Evolutionary conservation across 2,113 vertebrate species (phyloP).

Genomic region (Andinoacara biseriatus): DNA sequence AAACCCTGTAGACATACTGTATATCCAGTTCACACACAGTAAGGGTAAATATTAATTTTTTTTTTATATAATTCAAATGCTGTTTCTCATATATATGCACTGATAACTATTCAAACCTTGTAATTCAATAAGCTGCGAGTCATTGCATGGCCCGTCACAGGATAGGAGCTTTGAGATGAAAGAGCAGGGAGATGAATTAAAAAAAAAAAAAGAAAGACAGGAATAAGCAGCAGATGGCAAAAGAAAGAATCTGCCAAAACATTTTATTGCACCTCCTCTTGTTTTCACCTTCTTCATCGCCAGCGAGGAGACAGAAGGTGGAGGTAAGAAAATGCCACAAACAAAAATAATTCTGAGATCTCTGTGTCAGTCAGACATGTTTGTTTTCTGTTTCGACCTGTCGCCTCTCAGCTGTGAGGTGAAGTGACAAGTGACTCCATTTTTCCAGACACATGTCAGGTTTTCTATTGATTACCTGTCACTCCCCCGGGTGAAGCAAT

Average conservation of each 20-base stretch:
- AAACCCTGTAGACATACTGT: not conserved
- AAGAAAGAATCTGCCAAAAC: constrained; percentile 43
- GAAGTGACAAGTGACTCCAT: not conserved
- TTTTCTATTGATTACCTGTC: constrained; percentile 6
- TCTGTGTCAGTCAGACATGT: constrained; percentile 2
- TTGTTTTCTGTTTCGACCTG: not conserved
- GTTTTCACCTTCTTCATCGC: constrained; percentile 22
- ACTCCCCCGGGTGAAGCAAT: not conserved
- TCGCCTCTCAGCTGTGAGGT: constrained; percentile 4
- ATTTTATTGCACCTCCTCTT: constrained; percentile 24
- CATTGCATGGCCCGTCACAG: constrained; percentile 16
- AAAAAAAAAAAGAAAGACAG: not conserved
- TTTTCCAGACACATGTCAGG: not conserved
- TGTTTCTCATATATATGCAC: not conserved
- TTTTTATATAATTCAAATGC: not conserved
- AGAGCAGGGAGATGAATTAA: constrained; percentile 37
- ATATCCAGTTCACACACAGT: not conserved
- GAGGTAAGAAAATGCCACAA: not conserved
- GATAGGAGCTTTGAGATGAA: constrained; percentile 36
- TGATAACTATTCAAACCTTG: constrained; percentile 16
- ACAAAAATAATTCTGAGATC: constrained; percentile 1
- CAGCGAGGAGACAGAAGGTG: not conserved
- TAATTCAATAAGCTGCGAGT: constrained; percentile 21
- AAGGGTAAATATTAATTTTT: not conserved
- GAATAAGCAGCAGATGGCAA: constrained; percentile 53